Evolutionary conservation across 2,888 invertebrate species (phyloP).

Genomic region (Zhengitettix transpicula): DNA sequence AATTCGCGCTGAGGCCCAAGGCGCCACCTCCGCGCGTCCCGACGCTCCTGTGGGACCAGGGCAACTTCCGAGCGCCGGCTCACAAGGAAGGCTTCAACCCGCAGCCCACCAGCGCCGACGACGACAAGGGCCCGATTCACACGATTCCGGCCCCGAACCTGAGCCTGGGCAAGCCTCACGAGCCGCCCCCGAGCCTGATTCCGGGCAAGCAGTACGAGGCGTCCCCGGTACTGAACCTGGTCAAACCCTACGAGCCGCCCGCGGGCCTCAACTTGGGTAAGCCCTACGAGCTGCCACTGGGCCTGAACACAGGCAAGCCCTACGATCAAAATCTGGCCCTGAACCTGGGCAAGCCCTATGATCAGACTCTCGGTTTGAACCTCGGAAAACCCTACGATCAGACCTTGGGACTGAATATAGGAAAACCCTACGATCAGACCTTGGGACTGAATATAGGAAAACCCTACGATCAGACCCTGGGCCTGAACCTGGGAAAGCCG

Average conservation of each 20-base stretch:
- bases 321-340: neutral
- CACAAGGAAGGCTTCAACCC: slow-evolving; percentile 12
- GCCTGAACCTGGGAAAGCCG: slow-evolving; percentile 21
- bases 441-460: neutral
- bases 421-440: too few species aligned
- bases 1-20: neutral
- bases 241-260: neutral
- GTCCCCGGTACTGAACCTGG: neutral
- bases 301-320: neutral
- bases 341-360: neutral
- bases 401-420: too few species aligned
- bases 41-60: slow-evolving; percentile 13
- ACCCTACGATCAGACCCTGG: neutral
- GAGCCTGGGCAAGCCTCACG: slow-evolving; percentile 27
- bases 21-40: neutral
- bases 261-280: neutral
- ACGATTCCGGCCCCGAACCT: slow-evolving; percentile 76
- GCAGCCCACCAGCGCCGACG: slow-evolving; percentile 1
- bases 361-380: neutral
- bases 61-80: neutral
- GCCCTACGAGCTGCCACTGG: neutral
- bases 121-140: slow-evolving; percentile 46
- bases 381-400: slow-evolving; percentile 22
- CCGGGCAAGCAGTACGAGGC: neutral
- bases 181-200: neutral